Evolutionary conservation across 1,140 invertebrate species (phyloP).

Genomic region (Drosophila nebulosa): DNA sequence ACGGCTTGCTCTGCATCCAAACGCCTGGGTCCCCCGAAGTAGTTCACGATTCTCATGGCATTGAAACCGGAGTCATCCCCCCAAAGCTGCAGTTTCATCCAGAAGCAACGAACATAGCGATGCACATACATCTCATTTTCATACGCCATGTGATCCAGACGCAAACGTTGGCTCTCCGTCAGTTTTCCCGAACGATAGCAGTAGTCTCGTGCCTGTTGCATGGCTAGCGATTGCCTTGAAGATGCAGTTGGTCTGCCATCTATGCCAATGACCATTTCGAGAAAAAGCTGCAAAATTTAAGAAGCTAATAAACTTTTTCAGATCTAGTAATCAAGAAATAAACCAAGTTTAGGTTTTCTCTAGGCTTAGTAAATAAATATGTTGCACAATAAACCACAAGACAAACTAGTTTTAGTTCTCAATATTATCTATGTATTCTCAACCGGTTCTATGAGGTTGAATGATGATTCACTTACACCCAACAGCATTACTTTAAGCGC

Average conservation of each 20-base stretch:
- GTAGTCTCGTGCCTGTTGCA: constrained; percentile 4
- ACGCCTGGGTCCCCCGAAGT: constrained; percentile 3
- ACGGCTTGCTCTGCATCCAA: constrained; percentile 21
- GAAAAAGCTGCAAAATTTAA: not conserved
- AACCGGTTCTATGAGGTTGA: no score
- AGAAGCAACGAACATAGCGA: constrained; percentile 30
- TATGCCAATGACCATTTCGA: not conserved
- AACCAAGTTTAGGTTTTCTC: no score
- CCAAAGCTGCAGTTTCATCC: constrained; percentile 28
- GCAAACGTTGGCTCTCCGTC: not conserved
- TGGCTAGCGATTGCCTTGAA: not conserved
- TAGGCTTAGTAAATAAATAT: no score
- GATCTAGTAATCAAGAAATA: no score
- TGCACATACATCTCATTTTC: constrained; percentile 3
- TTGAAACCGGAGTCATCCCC: constrained; percentile 22
- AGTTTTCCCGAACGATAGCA: constrained; percentile 12
- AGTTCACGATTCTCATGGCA: constrained; percentile 7
- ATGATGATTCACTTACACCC: not conserved
- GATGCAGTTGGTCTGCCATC: not conserved
- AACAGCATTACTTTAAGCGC: not conserved
- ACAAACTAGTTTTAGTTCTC: not conserved
- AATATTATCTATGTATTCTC: no score
- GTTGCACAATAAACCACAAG: no score
- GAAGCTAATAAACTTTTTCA: no score
- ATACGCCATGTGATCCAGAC: constrained; percentile 19